A percentile compares a stretch with the other conserved stretches of the same genome.
phyloP scores from a whole-genome alignment of 2,113 vertebrate genomes.

The Phodopus roborovskii region DNA sequence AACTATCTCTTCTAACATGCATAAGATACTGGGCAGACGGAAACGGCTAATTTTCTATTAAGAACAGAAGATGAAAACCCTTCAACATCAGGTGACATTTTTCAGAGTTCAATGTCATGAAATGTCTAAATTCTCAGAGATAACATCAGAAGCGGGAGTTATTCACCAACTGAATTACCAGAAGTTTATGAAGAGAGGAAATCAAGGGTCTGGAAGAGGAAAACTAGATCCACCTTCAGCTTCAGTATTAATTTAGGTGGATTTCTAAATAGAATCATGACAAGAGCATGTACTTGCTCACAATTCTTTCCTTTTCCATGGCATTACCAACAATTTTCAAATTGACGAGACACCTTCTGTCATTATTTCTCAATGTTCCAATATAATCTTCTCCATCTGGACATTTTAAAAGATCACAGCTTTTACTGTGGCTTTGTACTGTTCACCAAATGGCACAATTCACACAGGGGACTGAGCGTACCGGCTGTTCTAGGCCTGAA shows the following conservation, averaged over 20 bases:
- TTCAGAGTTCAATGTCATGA: constrained; percentile 24
- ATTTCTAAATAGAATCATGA: not conserved
- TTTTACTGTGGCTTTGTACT: constrained; percentile 55
- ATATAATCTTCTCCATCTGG: constrained; percentile 74
- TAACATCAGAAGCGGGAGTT: not conserved
- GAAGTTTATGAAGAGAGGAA: not conserved
- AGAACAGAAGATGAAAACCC: not conserved
- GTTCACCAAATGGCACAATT: constrained; percentile 54
- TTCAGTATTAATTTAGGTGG: not conserved
- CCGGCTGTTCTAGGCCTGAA: constrained; percentile 12
- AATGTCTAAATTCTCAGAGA: constrained; percentile 47
- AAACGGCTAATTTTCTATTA: not conserved
- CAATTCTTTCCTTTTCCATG: constrained; percentile 6
- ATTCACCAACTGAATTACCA: not conserved
- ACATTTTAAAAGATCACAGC: constrained; percentile 68
- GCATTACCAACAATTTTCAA: constrained; percentile 41
- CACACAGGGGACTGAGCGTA: constrained; percentile 52
- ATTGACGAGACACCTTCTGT: constrained; percentile 68
- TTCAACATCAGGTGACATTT: not conserved
- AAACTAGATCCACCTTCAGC: not conserved
- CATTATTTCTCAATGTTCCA: constrained; percentile 68
- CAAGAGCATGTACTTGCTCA: not conserved
- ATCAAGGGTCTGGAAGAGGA: not conserved
- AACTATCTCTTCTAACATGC: not conserved
- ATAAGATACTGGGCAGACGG: not conserved